Conservation (phyloP, 2,113 vertebrate species). For the Phocoena phocoena region DNA sequence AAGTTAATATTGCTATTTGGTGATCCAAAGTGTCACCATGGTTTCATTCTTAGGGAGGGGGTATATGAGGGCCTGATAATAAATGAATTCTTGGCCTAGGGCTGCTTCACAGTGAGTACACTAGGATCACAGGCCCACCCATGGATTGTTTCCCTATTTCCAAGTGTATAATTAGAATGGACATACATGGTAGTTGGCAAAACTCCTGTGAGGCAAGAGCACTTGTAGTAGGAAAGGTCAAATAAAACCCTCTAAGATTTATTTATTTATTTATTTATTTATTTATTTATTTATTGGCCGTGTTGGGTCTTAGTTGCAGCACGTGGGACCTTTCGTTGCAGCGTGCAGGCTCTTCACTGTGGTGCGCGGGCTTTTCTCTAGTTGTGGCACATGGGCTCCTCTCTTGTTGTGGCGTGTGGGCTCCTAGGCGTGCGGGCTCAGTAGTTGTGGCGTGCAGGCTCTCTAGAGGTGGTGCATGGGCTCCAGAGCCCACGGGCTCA, state of each 20-base stretch:
- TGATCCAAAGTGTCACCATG: neutral
- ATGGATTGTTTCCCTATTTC: neutral
- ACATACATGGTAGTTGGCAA: neutral
- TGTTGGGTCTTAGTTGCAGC: too few relatives aligned
- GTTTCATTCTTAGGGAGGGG: neutral
- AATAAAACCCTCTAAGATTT: neutral
- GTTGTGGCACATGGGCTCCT: too few relatives aligned
- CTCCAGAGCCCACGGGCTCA: too few relatives aligned
- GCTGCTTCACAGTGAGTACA: neutral
- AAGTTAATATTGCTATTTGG: neutral
- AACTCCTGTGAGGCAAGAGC: neutral
- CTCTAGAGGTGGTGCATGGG: too few relatives aligned
- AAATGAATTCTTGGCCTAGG: neutral
- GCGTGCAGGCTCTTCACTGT: too few relatives aligned
- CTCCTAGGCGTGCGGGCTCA: too few relatives aligned
- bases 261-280: too few relatives aligned
- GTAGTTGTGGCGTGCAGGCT: too few relatives aligned
- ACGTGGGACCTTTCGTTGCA: too few relatives aligned
- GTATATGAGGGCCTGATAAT: neutral
- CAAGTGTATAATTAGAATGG: neutral
- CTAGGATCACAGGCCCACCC: neutral
- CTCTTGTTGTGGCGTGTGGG: too few relatives aligned
- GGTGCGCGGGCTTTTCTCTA: too few relatives aligned
- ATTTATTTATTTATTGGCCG: too few relatives aligned
- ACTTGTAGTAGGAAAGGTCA: neutral